phyloP scores from a whole-genome alignment of 2,797 vertebrate species.

The Lacerta bilineata region DNA sequence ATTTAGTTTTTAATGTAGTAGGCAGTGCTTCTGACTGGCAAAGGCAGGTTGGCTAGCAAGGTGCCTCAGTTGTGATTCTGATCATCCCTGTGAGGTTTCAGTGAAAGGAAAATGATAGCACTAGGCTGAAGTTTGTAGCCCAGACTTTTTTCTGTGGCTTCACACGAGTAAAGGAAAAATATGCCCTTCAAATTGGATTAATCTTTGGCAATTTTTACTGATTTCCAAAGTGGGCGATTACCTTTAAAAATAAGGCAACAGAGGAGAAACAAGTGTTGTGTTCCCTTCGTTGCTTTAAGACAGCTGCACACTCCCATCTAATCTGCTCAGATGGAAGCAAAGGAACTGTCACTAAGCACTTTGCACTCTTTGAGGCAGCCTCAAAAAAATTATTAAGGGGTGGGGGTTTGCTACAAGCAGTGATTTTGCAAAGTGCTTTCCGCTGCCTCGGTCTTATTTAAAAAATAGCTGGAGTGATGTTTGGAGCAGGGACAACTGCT shows the following conservation, averaged over 20 bases:
- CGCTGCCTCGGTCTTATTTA: too few relatives aligned
- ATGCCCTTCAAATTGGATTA: neutral
- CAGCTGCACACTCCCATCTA: too few relatives aligned
- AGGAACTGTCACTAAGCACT: too few relatives aligned
- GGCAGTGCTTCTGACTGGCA: conserved; percentile 25
- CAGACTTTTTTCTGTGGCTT: neutral
- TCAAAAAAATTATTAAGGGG: too few relatives aligned
- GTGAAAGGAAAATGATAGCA: neutral
- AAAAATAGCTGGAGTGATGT: too few relatives aligned
- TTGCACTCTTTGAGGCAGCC: too few relatives aligned
- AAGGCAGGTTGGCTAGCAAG: conserved; percentile 18
- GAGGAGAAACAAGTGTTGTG: neutral
- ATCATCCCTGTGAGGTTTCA: neutral
- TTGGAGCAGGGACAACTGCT: too few relatives aligned
- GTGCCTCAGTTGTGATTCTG: neutral
- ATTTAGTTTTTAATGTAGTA: conserved; percentile 43
- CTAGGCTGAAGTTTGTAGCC: neutral
- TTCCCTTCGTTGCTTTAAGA: too few relatives aligned
- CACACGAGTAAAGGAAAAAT: neutral
- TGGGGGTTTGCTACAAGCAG: too few relatives aligned
- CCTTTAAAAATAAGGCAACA: neutral
- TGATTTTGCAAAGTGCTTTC: too few relatives aligned
- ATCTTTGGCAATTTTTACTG: neutral
- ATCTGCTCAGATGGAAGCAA: too few relatives aligned
- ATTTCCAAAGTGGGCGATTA: neutral